phyloP scores from a whole-genome alignment of 2,797 vertebrate genomes.

The Enteromius mattozi region DNA sequence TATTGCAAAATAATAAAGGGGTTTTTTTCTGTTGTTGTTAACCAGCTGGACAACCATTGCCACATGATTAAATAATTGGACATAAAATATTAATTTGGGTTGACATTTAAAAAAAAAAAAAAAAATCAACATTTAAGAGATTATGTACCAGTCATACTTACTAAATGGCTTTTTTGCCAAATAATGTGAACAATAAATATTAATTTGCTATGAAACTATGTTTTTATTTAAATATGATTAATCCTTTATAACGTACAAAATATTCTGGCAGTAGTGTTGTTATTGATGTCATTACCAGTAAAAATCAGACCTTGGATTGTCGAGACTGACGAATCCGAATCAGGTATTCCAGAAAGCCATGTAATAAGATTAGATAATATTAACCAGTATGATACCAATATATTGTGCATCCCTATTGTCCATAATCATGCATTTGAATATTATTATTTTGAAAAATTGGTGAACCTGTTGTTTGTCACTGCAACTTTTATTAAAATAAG shows the following conservation, averaged over 20 bases:
- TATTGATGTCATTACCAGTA: neutral
- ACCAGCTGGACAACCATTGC: neutral
- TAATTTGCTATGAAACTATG: neutral
- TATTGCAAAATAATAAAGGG: neutral
- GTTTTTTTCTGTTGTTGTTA: neutral
- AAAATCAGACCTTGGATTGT: neutral
- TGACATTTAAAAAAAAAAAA: neutral
- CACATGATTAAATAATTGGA: neutral
- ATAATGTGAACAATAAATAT: neutral
- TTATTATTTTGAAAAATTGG: conserved; percentile 39
- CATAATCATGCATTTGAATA: neutral
- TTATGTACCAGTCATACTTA: neutral
- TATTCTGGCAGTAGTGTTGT: neutral
- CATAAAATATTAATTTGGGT: neutral
- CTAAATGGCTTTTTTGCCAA: neutral
- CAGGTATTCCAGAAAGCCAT: neutral
- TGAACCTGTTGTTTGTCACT: conserved; percentile 19
- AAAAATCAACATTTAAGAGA: neutral
- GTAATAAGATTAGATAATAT: neutral
- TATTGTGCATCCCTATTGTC: neutral
- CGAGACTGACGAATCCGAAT: neutral
- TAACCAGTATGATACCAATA: neutral
- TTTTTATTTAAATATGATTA: neutral
- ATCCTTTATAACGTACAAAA: neutral
- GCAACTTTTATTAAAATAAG: neutral